Evolutionary conservation across 2,113 vertebrate species (phyloP).

Genomic region (Hiodon tergisus): DNA sequence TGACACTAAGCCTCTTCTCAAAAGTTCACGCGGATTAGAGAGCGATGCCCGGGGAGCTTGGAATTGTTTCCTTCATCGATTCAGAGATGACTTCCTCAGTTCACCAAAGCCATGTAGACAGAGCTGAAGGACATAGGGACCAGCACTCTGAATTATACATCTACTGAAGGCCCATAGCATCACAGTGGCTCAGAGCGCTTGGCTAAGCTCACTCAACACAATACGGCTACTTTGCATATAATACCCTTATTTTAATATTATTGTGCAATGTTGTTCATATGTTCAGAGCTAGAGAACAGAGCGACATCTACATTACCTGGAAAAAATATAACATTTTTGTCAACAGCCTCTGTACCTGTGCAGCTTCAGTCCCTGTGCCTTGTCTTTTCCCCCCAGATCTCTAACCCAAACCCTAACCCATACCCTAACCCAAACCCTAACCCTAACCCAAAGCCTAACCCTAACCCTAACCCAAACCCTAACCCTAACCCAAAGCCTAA

Average conservation of each 20-base stretch:
- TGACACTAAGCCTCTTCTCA: not conserved
- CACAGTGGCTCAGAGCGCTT: not conserved
- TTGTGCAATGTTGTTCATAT: not conserved
- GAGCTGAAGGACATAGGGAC: not conserved
- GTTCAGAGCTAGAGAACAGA: too few relatives aligned
- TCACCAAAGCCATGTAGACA: not conserved
- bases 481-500: too few relatives aligned
- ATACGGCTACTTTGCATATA: not conserved
- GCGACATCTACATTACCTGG: too few relatives aligned
- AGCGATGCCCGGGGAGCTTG: not conserved
- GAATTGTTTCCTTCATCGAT: not conserved
- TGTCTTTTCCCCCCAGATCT: too few relatives aligned
- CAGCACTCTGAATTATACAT: constrained; percentile 16
- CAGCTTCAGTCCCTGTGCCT: too few relatives aligned
- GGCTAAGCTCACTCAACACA: not conserved
- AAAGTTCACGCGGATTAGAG: not conserved
- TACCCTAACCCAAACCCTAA: too few relatives aligned
- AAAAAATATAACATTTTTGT: too few relatives aligned
- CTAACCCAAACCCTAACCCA: too few relatives aligned
- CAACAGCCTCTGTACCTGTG: too few relatives aligned
- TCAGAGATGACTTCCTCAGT: not conserved
- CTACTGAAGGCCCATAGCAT: not conserved
- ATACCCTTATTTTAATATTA: not conserved
- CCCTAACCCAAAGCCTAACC: too few relatives aligned
- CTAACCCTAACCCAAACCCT: too few relatives aligned